Conservation (phyloP, 2,113 vertebrate species). For the Apteryx owenii region DNA sequence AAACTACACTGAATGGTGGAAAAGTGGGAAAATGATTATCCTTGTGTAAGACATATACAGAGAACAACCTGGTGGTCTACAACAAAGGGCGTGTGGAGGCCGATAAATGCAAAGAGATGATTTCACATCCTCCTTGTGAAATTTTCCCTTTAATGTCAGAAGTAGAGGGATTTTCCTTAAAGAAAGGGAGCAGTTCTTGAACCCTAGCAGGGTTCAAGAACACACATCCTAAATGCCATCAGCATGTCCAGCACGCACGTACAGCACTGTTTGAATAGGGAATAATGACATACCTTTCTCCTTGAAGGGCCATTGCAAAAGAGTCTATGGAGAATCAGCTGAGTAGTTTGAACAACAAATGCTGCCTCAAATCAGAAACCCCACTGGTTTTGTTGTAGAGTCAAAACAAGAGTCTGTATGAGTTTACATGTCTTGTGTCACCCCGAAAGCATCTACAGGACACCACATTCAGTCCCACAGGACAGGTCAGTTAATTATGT, state of each 20-base stretch:
- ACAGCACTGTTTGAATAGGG: background rate
- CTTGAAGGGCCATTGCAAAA: background rate
- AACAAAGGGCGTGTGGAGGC: background rate
- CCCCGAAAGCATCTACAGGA: conserved; percentile 2
- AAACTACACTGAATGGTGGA: background rate
- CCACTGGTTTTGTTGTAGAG: background rate
- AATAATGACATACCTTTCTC: background rate
- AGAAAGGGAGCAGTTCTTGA: background rate
- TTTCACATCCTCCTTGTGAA: accelerated
- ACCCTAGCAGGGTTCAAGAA: background rate
- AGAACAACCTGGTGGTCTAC: background rate
- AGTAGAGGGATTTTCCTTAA: background rate
- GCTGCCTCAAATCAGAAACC: background rate
- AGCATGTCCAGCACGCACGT: background rate
- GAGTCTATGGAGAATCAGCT: background rate
- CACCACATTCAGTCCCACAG: background rate
- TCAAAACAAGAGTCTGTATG: background rate
- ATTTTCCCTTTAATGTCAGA: background rate
- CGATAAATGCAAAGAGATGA: accelerated
- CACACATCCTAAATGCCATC: background rate
- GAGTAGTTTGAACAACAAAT: background rate
- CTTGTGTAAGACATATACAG: too few relatives aligned
- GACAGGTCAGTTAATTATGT: conserved; percentile 6
- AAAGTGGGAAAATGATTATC: background rate
- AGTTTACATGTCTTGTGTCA: background rate